Evolutionary conservation across 2,113 vertebrate species (phyloP), one percentile per base, ranked within the genome.

Genomic region (Ivindomyrus marchei): DNA sequence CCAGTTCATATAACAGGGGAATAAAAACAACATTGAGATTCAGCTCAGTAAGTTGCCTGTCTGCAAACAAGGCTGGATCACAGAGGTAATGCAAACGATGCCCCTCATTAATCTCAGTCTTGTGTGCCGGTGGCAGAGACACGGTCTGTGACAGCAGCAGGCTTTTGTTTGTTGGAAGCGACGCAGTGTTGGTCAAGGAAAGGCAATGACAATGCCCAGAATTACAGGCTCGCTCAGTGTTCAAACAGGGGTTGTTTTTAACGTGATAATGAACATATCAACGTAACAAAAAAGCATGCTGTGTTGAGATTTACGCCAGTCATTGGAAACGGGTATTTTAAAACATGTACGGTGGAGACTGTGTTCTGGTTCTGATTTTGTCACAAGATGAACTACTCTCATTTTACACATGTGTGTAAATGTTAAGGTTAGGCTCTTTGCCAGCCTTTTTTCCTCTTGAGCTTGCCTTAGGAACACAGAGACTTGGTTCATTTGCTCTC

Each of bases 401-500:
- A 70, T 45, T 88, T 88, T 19, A 49, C 88, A 77, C 5, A 11
- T 47, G 19, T n/a, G 21, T 47, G 42, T 83, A 83, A 85, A 47
- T 39, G 21, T 45, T 10, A 42, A 1, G 8, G 39, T 21, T 80
- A 19, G 0, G 19, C 77, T 45, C 42, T 45, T 66, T 83, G 17
- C 39, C 4, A 1, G 77, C 31, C 27, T 88, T 31, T 56, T 85
- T 88, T 86, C 52, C 83, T 77, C 53, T 52, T n/a, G 74, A 49
- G 50, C 31, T 56, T 85, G 89, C 90, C 91, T 7, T 15, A 89
- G 91, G 91, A 90, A 52, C 77, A 53, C 87, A 52, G 88, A 45
- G 27, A 90, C 88, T 21, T 90, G 88, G 93, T 88, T 90, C 89
- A 91, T 93, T 92, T 90, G 92, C 90, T 47, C 4, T 31, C 31